Percentiles rank a stretch among this genome's conserved stretches.
Evolutionary conservation across 2,888 invertebrate species (phyloP).

Genomic region (Drosophila sordidapex): DNA sequence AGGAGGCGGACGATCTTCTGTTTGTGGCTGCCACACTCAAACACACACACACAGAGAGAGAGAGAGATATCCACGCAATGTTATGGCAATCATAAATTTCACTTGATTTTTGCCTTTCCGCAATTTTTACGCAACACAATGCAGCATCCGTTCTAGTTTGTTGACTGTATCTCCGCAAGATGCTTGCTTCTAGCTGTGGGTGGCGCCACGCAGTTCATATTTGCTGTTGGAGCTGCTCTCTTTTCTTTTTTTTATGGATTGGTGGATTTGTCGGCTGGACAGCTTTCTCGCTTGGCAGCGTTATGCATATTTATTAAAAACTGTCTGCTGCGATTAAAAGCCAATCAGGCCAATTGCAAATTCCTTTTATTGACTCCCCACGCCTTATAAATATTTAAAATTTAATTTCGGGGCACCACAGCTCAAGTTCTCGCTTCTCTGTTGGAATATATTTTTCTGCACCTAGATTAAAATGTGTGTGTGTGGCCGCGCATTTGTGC

Average conservation of each 20-base stretch:
- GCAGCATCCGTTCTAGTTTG: constrained; percentile 58
- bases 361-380: constrained; percentile 74
- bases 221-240: constrained; percentile 30
- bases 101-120: constrained; percentile 71
- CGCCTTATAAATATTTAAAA: constrained; percentile 79
- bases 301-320: constrained; percentile 80
- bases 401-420: constrained; percentile 73
- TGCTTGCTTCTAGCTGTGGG: constrained; percentile 10
- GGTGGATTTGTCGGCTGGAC: constrained; percentile 9
- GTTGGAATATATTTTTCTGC: constrained; percentile 54
- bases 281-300: constrained; percentile 32
- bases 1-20: constrained; percentile 18
- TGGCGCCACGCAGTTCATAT: constrained; percentile 38
- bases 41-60: background rate
- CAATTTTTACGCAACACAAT: constrained; percentile 55
- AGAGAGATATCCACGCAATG: constrained; percentile 63
- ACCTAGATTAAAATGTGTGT: constrained; percentile 57
- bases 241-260: constrained; percentile 1
- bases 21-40: constrained; percentile 6
- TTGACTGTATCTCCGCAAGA: constrained; percentile 38
- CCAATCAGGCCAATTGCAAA: constrained; percentile 78
- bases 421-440: constrained; percentile 57
- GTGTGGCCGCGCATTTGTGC: constrained; percentile 29
- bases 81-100: constrained; percentile 79
- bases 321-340: constrained; percentile 80